phyloP scores from a whole-genome alignment of 1,140 invertebrate species.

The Atta colombica region DNA sequence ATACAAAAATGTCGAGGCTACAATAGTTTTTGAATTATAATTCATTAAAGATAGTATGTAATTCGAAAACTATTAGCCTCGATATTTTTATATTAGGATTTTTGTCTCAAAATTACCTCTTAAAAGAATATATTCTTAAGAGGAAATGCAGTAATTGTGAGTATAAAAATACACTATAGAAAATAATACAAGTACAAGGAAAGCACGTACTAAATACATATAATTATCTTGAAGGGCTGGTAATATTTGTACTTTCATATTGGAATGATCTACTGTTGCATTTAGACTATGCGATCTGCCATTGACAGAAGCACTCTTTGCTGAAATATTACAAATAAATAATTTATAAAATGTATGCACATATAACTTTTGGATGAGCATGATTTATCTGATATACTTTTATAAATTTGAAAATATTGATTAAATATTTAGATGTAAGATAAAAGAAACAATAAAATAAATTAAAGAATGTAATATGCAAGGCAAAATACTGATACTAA shows the following conservation, averaged over 20 bases:
- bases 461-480: background rate
- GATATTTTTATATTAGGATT: no score
- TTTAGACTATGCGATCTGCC: constrained; percentile 88
- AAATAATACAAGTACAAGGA: constrained; percentile 38
- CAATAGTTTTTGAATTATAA: no score
- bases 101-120: no score
- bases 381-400: background rate
- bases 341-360: background rate
- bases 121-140: no score
- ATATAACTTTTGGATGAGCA: background rate
- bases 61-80: no score
- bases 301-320: constrained; percentile 81
- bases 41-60: no score
- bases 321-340: constrained; percentile 57
- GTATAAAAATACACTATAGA: background rate
- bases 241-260: constrained; percentile 91
- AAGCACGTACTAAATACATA: constrained; percentile 94
- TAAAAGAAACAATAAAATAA: background rate
- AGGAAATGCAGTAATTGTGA: no score
- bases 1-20: no score
- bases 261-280: constrained; percentile 85
- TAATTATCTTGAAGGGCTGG: constrained; percentile 97
- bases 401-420: background rate
- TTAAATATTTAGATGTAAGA: background rate
- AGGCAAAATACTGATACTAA: background rate